phyloP scores from a whole-genome alignment of 2,113 vertebrate species.

The Oophaga pumilio region DNA sequence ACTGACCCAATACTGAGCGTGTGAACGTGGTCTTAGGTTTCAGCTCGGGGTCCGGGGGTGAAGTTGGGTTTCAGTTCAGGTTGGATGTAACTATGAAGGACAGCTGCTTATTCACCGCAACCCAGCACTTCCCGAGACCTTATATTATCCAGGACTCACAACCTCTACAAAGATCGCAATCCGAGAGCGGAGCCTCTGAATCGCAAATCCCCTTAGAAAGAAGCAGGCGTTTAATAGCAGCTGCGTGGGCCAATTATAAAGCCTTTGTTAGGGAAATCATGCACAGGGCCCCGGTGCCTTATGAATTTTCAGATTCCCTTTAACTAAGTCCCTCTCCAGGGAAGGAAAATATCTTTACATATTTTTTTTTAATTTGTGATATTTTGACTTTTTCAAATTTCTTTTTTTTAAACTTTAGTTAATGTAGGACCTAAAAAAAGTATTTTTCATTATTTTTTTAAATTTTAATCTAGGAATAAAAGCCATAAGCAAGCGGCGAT shows the following conservation, averaged over 20 bases:
- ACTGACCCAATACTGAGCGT: neutral
- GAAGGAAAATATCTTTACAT: neutral
- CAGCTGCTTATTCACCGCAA: slow-evolving; percentile 26
- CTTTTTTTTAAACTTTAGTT: neutral
- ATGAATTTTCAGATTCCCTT: slow-evolving; percentile 50
- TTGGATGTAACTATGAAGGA: slow-evolving; percentile 15
- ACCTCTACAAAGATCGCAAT: slow-evolving; percentile 42
- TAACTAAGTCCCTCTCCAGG: neutral
- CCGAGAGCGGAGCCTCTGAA: neutral
- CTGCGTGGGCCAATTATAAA: slow-evolving; percentile 45
- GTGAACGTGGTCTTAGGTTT: neutral
- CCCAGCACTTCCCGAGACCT: neutral
- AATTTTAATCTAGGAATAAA: neutral
- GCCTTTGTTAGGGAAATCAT: slow-evolving; percentile 54
- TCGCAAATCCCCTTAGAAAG: slow-evolving; percentile 52
- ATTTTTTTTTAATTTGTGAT: neutral
- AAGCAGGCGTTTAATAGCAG: slow-evolving; percentile 15
- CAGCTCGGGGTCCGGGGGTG: neutral
- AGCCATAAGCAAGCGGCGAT: neutral
- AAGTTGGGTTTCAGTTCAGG: neutral
- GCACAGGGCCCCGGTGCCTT: neutral
- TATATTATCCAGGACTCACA: neutral
- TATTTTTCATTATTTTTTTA: no score
- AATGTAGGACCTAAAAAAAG: no score
- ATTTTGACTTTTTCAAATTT: neutral